These are phyloP conservation scores for Gila orcuttii DNA, from an alignment of 2,113 vertebrate genomes.

Conservation along the genomic window DNA sequence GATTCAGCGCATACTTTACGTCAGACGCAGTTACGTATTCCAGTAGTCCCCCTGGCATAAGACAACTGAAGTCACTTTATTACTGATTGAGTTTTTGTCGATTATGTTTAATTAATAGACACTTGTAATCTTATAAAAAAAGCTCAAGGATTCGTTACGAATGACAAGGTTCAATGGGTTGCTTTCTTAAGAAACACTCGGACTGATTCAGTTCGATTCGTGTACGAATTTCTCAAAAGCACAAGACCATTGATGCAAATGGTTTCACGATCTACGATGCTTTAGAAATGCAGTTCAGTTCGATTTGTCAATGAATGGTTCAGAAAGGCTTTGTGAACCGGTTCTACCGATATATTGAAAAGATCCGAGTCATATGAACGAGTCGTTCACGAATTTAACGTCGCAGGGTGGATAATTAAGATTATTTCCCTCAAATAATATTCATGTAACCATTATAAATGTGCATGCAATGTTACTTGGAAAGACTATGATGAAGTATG, in stretches of 20 bases:
- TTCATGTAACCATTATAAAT: not conserved
- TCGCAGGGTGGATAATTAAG: not conserved
- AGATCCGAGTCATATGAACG: not conserved
- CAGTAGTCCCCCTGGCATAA: not conserved
- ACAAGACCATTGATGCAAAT: too few relatives aligned
- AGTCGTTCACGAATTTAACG: not conserved
- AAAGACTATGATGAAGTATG: too few relatives aligned
- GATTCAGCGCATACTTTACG: not conserved
- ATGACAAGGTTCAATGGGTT: not conserved
- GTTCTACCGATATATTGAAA: not conserved
- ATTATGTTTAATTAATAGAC: not conserved
- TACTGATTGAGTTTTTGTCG: not conserved
- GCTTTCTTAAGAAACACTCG: not conserved
- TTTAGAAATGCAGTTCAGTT: not conserved
- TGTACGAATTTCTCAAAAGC: not conserved
- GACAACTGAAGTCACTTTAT: not conserved
- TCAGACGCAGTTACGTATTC: not conserved
- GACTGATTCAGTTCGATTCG: not conserved
- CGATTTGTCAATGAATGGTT: slow-evolving; percentile 11
- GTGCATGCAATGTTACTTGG: not conserved
- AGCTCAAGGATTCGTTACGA: not conserved
- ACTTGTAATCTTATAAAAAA: not conserved
- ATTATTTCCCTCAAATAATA: not conserved
- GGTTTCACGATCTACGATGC: too few relatives aligned
- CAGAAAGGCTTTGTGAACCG: not conserved